Percentiles rank a stretch among this genome's conserved stretches.
phyloP scores from a whole-genome alignment of 2,113 vertebrate species.

The Isichthys henryi region DNA sequence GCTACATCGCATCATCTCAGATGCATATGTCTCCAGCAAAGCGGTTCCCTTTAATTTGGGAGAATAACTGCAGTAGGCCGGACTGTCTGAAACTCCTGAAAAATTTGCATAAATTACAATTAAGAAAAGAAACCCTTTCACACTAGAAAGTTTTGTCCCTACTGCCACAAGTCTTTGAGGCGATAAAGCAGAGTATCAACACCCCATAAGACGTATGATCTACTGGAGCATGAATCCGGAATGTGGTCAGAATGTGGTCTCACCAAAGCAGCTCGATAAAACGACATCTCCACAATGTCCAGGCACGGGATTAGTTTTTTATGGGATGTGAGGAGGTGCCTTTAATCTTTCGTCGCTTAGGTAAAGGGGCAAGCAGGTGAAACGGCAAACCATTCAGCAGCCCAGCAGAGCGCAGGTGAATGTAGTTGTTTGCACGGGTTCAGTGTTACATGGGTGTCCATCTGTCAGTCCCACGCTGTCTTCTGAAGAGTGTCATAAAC shows the following conservation, averaged over 20 bases:
- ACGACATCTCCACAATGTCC: conserved; percentile 47
- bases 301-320: not conserved
- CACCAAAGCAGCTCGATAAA: conserved; percentile 58
- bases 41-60: conserved; percentile 49
- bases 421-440: not conserved
- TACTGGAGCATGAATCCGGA: conserved; percentile 62
- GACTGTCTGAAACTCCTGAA: conserved; percentile 58
- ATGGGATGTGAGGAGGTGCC: not conserved
- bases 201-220: conserved; percentile 54
- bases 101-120: conserved; percentile 63
- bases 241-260: conserved; percentile 44
- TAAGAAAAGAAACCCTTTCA: conserved; percentile 62
- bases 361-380: too few species aligned
- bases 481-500: not conserved
- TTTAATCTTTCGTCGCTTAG: not conserved
- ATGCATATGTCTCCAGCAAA: conserved; percentile 44
- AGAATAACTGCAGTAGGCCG: conserved; percentile 55
- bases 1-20: conserved; percentile 11
- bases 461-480: not conserved
- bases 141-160: conserved; percentile 52
- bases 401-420: not conserved
- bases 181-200: conserved; percentile 61
- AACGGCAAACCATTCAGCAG: not conserved
- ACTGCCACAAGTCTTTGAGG: conserved; percentile 52
- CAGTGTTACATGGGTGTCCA: not conserved